These are phyloP conservation scores for Choloepus hoffmanni DNA, from an alignment of 2,113 vertebrate species.

Conservation along the genomic window DNA sequence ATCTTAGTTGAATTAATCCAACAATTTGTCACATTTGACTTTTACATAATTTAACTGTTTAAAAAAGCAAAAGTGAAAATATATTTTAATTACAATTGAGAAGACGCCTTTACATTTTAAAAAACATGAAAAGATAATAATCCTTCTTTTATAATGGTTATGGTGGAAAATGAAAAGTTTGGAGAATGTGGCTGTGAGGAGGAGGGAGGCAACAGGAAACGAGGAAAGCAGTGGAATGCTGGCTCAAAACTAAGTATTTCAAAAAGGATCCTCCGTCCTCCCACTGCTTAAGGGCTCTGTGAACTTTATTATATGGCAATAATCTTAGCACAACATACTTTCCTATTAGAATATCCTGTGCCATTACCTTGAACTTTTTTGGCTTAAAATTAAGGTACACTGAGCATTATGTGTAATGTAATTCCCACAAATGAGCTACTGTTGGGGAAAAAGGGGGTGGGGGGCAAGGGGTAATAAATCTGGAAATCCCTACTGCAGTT, in stretches of 20 bases:
- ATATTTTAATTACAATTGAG: conserved; percentile 64
- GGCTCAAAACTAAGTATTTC: neutral
- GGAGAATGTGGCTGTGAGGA: conserved; percentile 34
- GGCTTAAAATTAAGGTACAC: conserved; percentile 50
- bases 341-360: conserved; percentile 48
- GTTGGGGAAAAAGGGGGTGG: neutral
- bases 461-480: conserved; percentile 28
- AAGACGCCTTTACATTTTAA: conserved; percentile 41
- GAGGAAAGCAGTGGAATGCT: neutral
- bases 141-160: conserved; percentile 8
- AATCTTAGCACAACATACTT: conserved; percentile 48
- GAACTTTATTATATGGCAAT: conserved; percentile 37
- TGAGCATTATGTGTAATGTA: conserved; percentile 28
- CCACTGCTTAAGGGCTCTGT: conserved; percentile 7
- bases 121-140: neutral
- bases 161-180: conserved; percentile 68
- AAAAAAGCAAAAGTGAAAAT: conserved; percentile 62
- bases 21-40: conserved; percentile 57
- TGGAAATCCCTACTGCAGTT: conserved; percentile 48
- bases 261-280: conserved; percentile 9
- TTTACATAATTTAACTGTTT: conserved; percentile 60
- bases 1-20: conserved; percentile 65
- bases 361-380: conserved; percentile 39
- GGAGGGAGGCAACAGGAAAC: neutral
- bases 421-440: conserved; percentile 71